phyloP scores from a whole-genome alignment of 2,113 vertebrate species.

The Melierax canorus region DNA sequence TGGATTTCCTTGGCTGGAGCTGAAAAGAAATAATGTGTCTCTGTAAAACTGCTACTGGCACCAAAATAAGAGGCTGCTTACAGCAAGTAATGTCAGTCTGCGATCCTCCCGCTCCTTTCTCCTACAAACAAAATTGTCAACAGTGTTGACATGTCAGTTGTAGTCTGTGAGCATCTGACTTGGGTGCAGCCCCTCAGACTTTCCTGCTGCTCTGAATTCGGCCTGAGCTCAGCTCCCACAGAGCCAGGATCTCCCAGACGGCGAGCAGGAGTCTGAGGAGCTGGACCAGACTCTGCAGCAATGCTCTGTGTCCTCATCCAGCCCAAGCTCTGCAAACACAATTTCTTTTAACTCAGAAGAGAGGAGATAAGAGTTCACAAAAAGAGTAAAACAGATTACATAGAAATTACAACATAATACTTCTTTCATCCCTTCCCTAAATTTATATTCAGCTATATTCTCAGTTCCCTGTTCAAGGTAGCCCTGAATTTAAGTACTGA shows the following conservation, averaged over 20 bases:
- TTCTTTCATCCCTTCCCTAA: not conserved
- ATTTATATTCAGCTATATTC: not conserved
- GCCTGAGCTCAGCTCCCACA: not conserved
- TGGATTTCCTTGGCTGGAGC: not conserved
- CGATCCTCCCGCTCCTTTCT: not conserved
- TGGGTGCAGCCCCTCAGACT: not conserved
- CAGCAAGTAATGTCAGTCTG: not conserved
- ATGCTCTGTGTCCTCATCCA: not conserved
- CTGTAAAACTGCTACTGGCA: not conserved
- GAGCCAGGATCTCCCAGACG: rapidly evolving
- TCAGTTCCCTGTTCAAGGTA: not conserved
- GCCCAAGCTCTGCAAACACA: not conserved
- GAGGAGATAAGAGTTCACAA: not conserved
- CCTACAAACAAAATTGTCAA: not conserved
- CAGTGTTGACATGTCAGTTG: not conserved
- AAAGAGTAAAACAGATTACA: not conserved
- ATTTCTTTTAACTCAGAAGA: not conserved
- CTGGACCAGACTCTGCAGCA: not conserved
- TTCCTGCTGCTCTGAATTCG: not conserved
- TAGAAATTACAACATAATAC: not conserved
- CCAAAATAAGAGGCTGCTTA: not conserved
- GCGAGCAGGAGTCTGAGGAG: not conserved
- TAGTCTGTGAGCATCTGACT: not conserved
- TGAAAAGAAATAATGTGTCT: not conserved
- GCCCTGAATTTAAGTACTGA: not conserved